Percentiles rank a stretch among this genome's conserved stretches.
Conservation (phyloP, 92 coral and sea anemone genomes). For the Parazoanthus darwini region DNA sequence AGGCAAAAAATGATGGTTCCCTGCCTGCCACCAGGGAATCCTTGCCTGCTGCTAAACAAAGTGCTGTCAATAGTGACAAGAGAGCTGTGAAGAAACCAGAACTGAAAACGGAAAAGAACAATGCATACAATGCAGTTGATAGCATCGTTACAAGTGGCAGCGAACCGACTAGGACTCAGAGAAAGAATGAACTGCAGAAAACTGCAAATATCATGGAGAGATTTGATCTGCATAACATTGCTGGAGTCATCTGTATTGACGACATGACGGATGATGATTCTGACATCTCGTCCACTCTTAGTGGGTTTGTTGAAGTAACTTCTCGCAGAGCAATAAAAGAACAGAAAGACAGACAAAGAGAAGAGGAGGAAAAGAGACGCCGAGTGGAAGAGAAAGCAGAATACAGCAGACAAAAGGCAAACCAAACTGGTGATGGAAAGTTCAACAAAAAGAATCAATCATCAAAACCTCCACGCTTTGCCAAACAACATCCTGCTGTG, state of each 20-base stretch:
- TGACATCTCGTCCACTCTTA: conserved; percentile 89
- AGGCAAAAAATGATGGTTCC: conserved; percentile 98
- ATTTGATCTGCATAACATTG: conserved; percentile 92
- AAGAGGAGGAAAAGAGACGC: conserved; percentile 88
- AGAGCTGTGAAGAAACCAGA: conserved; percentile 71
- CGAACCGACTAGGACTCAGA: conserved; percentile 58
- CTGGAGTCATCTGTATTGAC: conserved; percentile 94
- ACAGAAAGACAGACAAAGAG: conserved; percentile 90
- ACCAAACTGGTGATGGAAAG: conserved; percentile 52
- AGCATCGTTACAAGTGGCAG: conserved; percentile 62
- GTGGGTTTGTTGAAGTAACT: conserved; percentile 98
- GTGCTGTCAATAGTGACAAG: conserved; percentile 64
- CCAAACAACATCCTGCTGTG: conserved; percentile 70
- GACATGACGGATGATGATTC: conserved; percentile 94
- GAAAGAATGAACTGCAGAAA: conserved; percentile 70
- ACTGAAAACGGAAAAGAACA: conserved; percentile 54
- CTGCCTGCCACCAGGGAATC: conserved; percentile 84
- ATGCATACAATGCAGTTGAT: conserved; percentile 68
- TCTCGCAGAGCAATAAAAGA: conserved; percentile 95
- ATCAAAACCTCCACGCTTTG: conserved; percentile 91
- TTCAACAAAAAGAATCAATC: conserved; percentile 74
- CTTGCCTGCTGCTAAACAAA: conserved; percentile 98
- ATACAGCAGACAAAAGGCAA: conserved; percentile 63
- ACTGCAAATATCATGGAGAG: conserved; percentile 70
- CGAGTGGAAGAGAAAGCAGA: conserved; percentile 74